These are phyloP conservation scores for Colius striatus DNA, from an alignment of 2,113 vertebrate species.

Conservation along the genomic window DNA sequence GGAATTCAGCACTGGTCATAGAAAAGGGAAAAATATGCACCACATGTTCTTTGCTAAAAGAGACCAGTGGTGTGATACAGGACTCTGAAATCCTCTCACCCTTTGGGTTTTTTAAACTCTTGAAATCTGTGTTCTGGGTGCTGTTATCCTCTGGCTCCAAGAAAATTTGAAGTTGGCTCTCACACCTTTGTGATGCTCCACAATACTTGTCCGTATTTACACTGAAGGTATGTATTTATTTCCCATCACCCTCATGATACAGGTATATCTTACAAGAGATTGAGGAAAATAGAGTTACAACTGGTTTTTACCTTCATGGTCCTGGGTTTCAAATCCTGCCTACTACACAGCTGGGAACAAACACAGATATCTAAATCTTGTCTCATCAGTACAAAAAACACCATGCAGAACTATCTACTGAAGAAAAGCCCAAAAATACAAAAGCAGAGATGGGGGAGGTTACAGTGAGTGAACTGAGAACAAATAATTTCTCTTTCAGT, in stretches of 20 bases:
- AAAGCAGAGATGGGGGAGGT: background rate
- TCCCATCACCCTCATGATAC: background rate
- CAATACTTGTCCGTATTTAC: background rate
- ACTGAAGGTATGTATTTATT: background rate
- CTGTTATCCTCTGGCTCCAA: background rate
- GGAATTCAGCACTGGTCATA: conserved; percentile 69
- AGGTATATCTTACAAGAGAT: background rate
- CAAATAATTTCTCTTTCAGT: background rate
- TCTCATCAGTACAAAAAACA: background rate
- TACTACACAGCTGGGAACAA: background rate
- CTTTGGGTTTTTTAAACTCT: background rate
- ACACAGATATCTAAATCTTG: fast-evolving
- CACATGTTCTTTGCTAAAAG: background rate
- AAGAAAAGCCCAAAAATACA: background rate
- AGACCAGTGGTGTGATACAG: background rate
- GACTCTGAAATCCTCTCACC: background rate
- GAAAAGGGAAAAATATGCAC: conserved; percentile 67
- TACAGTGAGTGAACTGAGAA: background rate
- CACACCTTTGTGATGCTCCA: background rate
- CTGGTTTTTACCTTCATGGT: background rate
- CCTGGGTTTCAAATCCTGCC: background rate
- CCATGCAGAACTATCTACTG: background rate
- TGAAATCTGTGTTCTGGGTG: background rate
- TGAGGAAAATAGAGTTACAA: background rate
- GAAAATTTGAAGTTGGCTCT: background rate